A percentile compares a stretch with the other conserved stretches of the same genome.
phyloP scores from a whole-genome alignment of 2,113 vertebrate species.

The Sorex fumeus region DNA sequence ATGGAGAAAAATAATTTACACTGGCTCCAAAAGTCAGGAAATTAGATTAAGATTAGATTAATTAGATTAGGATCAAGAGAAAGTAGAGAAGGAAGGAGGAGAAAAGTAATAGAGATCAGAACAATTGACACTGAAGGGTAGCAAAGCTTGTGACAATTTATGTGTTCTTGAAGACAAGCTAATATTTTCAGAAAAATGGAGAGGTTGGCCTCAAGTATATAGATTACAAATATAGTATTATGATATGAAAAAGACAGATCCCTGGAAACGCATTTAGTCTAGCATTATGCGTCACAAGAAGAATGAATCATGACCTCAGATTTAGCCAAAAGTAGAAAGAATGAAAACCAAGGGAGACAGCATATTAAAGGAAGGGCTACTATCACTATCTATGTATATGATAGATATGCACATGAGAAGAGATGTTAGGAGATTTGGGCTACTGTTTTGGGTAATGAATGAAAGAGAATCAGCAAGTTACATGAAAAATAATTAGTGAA shows the following conservation, averaged over 20 bases:
- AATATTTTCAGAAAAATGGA: neutral
- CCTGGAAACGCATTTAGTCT: neutral
- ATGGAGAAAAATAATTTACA: neutral
- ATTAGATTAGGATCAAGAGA: neutral
- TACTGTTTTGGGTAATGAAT: neutral
- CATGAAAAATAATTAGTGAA: neutral
- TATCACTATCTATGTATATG: neutral
- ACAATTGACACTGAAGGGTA: neutral
- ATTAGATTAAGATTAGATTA: neutral
- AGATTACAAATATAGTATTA: conserved; percentile 17
- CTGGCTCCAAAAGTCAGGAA: neutral
- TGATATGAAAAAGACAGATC: conserved; percentile 17
- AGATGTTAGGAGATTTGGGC: neutral
- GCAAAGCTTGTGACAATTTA: neutral
- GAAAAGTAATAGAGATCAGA: neutral
- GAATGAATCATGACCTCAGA: neutral
- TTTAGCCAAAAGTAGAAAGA: neutral
- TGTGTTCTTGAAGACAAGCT: neutral
- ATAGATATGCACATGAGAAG: neutral
- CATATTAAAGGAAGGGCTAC: neutral
- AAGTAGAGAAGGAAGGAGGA: neutral
- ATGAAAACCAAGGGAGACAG: neutral
- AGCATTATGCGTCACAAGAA: conserved; percentile 28
- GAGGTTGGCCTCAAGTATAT: neutral
- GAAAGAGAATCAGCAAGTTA: neutral